Base-by-base conservation (phyloP, 92 coral and sea anemone genomes). In the Ricordea florida region DNA sequence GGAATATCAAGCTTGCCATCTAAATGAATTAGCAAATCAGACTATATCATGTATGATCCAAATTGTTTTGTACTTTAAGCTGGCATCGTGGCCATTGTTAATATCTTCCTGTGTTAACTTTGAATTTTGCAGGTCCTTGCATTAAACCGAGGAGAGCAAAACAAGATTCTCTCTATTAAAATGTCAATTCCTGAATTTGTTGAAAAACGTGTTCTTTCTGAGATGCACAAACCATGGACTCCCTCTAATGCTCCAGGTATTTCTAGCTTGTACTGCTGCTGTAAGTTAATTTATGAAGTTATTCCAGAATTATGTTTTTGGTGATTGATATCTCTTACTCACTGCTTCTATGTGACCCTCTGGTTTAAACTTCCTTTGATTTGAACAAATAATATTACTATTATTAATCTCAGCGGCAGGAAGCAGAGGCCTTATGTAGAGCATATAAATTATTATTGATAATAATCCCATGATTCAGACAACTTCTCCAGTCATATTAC, bases 131-230 rank as follows among this genome's bases (percentile, higher is more conserved):
- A 94, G 98, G 83, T 91, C 24, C 46, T 94, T 17, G 98, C 97
- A 37, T 82, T 94, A 45, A 94, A 94, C 78, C 85, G 98, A 52
- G 98, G 94, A 0, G 97, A 94, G 58, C 87, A 78, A 36, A 75
- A 67, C 45, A 94, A 91, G 76, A 69, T 91, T 35, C 76, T 94
- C 4, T 69, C 79, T 25, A 90, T 94, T 2, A 94, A 88, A 57
- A 62, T 91, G 3, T 62, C 79, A 14, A 56, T 89, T 7, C 80
- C 93, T 40, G 63, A 31, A 21, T 42, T 33, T 1, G 72, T 82
- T 0, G 80, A 80, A 57, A 47, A 65, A 2, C 59, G 47, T 22
- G 91, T 91, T 36, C 57, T 79, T 13, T 15, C 52, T 15, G 63
- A 57, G 46, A 65, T 70, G 8, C 70, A 49, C 8, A 61, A 59